phyloP scores from a whole-genome alignment of 2,113 vertebrate species.

The Rhineura floridana region DNA sequence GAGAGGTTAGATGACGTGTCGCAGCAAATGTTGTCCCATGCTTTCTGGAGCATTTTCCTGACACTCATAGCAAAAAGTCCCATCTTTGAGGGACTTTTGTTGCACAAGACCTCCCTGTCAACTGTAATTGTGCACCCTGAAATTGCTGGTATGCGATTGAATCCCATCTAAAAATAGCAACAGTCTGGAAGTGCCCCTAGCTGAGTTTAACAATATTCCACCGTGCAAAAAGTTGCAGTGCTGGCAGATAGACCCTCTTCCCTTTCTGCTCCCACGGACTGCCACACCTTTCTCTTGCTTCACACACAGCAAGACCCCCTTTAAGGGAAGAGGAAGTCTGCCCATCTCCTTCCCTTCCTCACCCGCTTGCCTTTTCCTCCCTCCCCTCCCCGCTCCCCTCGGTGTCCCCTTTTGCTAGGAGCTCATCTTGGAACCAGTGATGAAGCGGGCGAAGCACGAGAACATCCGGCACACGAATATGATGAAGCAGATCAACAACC shows the following conservation, averaged over 20 bases:
- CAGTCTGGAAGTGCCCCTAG: too few species aligned
- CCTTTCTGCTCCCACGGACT: not conserved
- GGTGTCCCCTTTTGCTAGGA: conserved; percentile 71
- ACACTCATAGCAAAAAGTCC: too few species aligned
- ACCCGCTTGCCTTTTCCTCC: not conserved
- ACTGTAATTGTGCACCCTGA: too few species aligned
- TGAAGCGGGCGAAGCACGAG: conserved; percentile 81
- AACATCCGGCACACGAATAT: conserved; percentile 77
- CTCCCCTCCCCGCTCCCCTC: fast-evolving
- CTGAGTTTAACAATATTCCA: not conserved
- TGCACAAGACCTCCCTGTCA: too few species aligned
- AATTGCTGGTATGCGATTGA: too few species aligned
- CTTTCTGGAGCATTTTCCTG: too few species aligned
- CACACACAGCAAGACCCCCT: not conserved
- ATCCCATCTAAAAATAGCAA: too few species aligned
- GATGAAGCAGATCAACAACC: conserved; percentile 86
- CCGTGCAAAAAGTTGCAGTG: not conserved
- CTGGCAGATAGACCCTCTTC: not conserved
- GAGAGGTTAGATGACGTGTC: too few species aligned
- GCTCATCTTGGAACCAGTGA: conserved; percentile 81
- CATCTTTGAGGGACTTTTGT: too few species aligned
- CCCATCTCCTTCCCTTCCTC: fast-evolving
- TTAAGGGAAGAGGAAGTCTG: not conserved
- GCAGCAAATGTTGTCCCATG: too few species aligned
- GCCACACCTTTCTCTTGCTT: not conserved